A percentile compares a stretch with the other conserved stretches of the same genome.
These are phyloP conservation scores for Pheosia tremula DNA, from an alignment of 2,888 invertebrate genomes.

Conservation along the genomic window DNA sequence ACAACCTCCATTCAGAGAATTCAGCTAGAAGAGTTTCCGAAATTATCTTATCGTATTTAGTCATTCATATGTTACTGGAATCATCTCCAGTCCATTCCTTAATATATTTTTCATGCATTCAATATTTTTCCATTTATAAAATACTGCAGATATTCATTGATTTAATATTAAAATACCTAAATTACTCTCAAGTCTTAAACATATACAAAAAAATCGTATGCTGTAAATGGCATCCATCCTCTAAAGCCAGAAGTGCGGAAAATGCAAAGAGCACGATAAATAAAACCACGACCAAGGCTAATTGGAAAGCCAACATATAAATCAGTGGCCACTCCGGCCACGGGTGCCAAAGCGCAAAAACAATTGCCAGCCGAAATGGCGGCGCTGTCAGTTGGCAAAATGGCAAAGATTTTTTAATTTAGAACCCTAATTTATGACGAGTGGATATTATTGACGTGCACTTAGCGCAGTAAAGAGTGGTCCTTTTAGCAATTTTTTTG, in stretches of 20 bases:
- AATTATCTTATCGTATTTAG: no score
- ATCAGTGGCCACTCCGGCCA: constrained; percentile 64
- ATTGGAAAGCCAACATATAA: constrained; percentile 79
- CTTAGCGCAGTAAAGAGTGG: neutral
- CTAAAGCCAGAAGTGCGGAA: constrained; percentile 67
- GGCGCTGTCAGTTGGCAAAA: constrained; percentile 48
- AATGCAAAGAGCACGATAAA: constrained; percentile 76
- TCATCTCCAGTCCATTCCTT: no score
- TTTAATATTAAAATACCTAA: no score
- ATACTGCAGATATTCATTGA: no score
- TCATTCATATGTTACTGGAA: no score
- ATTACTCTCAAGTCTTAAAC: no score
- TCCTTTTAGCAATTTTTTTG: no score
- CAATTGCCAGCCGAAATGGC: constrained; percentile 41
- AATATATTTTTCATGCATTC: no score
- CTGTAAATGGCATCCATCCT: constrained; percentile 23
- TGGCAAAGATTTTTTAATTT: constrained; percentile 23
- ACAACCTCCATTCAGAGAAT: no score
- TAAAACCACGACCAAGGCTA: constrained; percentile 74
- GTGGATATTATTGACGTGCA: neutral
- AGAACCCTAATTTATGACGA: constrained; percentile 15
- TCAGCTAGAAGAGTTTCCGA: no score
- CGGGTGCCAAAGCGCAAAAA: constrained; percentile 60
- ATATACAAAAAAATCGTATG: constrained; percentile 13
- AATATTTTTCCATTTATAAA: no score